phyloP scores from a whole-genome alignment of 2,797 vertebrate species.

The Rhadinocentrus ornatus region DNA sequence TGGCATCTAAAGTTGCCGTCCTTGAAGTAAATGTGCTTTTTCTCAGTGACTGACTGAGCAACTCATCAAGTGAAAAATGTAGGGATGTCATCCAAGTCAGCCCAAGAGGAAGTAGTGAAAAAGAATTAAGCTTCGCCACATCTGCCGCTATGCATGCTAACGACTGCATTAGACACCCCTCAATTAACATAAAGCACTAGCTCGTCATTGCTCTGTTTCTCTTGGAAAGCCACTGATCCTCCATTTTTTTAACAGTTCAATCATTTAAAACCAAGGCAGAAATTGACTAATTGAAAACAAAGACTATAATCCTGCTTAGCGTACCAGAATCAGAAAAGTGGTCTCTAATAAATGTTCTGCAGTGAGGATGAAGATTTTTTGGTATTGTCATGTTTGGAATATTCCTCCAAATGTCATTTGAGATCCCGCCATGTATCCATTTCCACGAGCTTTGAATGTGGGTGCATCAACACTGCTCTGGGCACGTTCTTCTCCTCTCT shows the following conservation, averaged over 20 bases:
- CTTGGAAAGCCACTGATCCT: slow-evolving; percentile 66
- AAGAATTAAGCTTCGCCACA: slow-evolving; percentile 71
- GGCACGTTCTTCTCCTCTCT: slow-evolving; percentile 39
- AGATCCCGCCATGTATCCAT: slow-evolving; percentile 42
- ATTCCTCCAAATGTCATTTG: slow-evolving; percentile 59
- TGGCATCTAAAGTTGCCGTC: slow-evolving; percentile 54
- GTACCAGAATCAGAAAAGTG: slow-evolving; percentile 46
- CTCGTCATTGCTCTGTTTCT: slow-evolving; percentile 73
- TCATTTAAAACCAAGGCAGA: slow-evolving; percentile 64
- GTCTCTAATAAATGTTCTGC: slow-evolving; percentile 49
- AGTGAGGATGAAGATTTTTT: slow-evolving; percentile 53
- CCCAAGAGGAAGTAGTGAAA: slow-evolving; percentile 74
- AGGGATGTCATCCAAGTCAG: slow-evolving; percentile 67
- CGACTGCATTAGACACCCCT: slow-evolving; percentile 75
- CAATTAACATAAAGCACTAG: slow-evolving; percentile 74
- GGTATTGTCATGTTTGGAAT: slow-evolving; percentile 48
- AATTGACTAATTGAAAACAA: slow-evolving; percentile 72
- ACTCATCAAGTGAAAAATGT: slow-evolving; percentile 72
- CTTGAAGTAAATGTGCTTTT: slow-evolving; percentile 64
- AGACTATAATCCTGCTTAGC: slow-evolving; percentile 71
- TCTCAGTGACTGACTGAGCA: slow-evolving; percentile 60
- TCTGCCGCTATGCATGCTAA: slow-evolving; percentile 72
- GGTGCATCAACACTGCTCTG: slow-evolving; percentile 28
- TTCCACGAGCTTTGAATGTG: slow-evolving; percentile 52
- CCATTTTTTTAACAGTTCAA: slow-evolving; percentile 70